phyloP scores from a whole-genome alignment of 2,113 vertebrate species.

The Columba livia region DNA sequence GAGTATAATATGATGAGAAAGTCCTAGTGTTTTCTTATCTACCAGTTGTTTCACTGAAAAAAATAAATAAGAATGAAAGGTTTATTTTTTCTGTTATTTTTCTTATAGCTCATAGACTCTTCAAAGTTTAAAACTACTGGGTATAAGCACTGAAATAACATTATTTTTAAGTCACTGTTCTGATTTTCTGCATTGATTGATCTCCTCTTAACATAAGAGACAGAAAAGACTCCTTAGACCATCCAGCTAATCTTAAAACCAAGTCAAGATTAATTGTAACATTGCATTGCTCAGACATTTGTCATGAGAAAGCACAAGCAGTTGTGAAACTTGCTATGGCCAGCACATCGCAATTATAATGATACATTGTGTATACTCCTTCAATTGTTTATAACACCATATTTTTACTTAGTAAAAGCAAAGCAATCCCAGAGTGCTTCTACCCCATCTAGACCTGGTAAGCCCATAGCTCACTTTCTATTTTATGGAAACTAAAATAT shows the following conservation, averaged over 20 bases:
- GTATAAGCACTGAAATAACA: slow-evolving; percentile 40
- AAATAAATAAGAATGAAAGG: neutral
- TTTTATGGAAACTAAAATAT: neutral
- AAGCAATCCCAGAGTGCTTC: neutral
- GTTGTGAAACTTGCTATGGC: slow-evolving; percentile 9
- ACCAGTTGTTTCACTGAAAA: neutral
- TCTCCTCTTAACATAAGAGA: slow-evolving; percentile 7
- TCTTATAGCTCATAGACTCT: neutral
- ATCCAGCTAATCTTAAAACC: neutral
- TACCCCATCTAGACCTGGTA: neutral
- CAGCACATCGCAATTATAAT: slow-evolving; percentile 1
- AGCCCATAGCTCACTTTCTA: neutral
- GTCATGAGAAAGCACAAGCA: neutral
- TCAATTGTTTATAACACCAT: neutral
- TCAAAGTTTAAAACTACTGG: slow-evolving; percentile 44
- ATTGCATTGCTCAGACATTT: neutral
- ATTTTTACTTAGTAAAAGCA: neutral
- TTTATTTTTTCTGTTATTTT: neutral
- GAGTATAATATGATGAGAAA: neutral
- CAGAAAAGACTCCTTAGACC: slow-evolving; percentile 3
- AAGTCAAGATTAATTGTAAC: neutral
- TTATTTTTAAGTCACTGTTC: slow-evolving; percentile 58
- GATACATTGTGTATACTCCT: neutral
- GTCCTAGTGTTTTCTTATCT: neutral
- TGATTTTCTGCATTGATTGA: slow-evolving; percentile 76